Percentiles rank a stretch among this genome's conserved stretches.
phyloP scores from a whole-genome alignment of 2,888 invertebrate genomes.

The Clivina fossor region DNA sequence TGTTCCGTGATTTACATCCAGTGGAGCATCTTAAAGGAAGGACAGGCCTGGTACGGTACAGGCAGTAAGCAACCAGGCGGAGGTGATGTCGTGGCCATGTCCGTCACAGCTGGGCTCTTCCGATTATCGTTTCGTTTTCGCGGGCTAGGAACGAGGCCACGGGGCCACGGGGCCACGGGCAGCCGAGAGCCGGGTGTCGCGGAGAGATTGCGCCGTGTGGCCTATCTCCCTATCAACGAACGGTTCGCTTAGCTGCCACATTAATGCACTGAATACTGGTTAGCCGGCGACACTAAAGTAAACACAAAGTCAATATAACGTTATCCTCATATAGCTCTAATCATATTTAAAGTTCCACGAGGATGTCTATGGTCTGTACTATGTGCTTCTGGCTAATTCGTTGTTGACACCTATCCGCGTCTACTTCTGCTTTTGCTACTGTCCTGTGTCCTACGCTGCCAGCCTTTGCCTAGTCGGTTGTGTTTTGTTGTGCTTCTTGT shows the following conservation, averaged over 20 bases:
- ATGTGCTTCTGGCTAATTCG: too few species aligned
- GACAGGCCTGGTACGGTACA: too few species aligned
- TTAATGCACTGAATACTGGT: conserved; percentile 43
- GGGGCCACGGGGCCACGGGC: too few species aligned
- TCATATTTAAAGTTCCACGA: conserved; percentile 12
- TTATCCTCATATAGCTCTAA: conserved; percentile 14
- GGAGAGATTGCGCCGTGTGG: too few species aligned
- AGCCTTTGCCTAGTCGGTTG: too few species aligned
- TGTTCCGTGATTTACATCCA: conserved; percentile 13
- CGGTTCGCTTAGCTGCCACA: conserved; percentile 47
- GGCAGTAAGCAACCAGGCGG: too few species aligned
- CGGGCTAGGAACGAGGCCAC: not conserved
- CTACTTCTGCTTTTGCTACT: too few species aligned
- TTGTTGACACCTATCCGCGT: too few species aligned
- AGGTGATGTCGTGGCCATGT: not conserved
- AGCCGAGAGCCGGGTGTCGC: too few species aligned
- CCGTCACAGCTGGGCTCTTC: conserved; percentile 4
- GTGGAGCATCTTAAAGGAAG: conserved; percentile 3
- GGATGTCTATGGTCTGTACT: too few species aligned
- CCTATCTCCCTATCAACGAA: conserved; percentile 49
- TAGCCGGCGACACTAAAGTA: conserved; percentile 23
- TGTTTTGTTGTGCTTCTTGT: too few species aligned
- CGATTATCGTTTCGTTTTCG: conserved; percentile 5
- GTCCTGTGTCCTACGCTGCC: too few species aligned
- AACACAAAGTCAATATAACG: conserved; percentile 27